Conservation (phyloP, 2,113 vertebrate genomes). For the Pelecanoides urinatrix region DNA sequence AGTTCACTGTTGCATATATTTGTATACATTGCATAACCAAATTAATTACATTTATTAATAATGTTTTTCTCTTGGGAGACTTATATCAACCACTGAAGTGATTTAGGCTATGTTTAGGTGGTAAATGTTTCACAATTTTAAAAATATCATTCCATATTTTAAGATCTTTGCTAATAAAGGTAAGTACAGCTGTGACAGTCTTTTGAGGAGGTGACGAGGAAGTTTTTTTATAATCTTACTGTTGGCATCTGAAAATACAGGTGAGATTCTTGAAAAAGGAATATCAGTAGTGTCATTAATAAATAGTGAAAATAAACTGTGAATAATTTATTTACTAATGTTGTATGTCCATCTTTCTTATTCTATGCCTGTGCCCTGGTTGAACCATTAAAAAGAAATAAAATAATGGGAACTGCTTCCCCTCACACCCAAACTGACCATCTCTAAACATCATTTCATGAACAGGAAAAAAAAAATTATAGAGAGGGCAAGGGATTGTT, state of each 20-base stretch:
- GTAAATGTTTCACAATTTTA: neutral
- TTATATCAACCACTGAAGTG: conserved; percentile 15
- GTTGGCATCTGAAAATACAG: neutral
- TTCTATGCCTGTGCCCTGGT: neutral
- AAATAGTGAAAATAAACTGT: neutral
- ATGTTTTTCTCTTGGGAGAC: conserved; percentile 37
- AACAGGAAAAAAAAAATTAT: neutral
- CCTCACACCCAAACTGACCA: neutral
- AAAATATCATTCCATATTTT: conserved; percentile 11
- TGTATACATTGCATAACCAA: conserved; percentile 62
- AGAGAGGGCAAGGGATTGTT: neutral
- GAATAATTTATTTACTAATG: neutral
- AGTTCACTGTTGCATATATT: conserved; percentile 64
- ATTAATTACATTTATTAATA: conserved; percentile 75
- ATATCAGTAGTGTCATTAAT: neutral
- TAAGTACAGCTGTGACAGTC: neutral
- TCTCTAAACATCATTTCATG: neutral
- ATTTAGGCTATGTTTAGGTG: conserved; percentile 25
- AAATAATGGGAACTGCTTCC: neutral
- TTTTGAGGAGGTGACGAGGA: neutral
- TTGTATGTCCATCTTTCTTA: neutral
- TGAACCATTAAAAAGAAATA: neutral
- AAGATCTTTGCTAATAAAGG: neutral
- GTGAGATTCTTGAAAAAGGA: neutral
- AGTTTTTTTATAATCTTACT: neutral